A percentile compares a stretch with the other conserved stretches of the same genome.
These are phyloP conservation scores for Volucella inflata DNA, from an alignment of 2,888 invertebrate genomes.

Conservation along the genomic window DNA sequence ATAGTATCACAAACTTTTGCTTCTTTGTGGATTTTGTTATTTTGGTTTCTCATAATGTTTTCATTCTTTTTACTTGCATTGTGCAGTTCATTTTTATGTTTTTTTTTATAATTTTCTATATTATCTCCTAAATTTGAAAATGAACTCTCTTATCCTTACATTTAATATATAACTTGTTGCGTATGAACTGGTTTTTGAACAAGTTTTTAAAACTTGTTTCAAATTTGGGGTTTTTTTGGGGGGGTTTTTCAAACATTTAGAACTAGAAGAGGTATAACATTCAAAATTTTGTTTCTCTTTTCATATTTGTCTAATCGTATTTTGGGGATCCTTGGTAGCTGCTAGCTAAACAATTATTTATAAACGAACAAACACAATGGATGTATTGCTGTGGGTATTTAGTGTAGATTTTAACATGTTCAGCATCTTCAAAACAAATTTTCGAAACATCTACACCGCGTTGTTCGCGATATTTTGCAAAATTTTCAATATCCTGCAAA, in stretches of 20 bases:
- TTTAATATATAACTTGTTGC: conserved; percentile 39
- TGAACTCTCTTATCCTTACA: conserved; percentile 12
- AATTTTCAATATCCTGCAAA: conserved; percentile 87
- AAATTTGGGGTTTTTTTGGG: conserved; percentile 19
- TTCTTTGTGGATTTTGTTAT: conserved; percentile 16
- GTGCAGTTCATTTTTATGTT: conserved; percentile 27
- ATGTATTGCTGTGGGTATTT: conserved; percentile 87
- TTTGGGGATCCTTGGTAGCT: conserved; percentile 69
- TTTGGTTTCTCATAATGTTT: neutral
- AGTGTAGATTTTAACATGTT: conserved; percentile 90
- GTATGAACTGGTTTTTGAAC: neutral
- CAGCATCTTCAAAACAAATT: conserved; percentile 88
- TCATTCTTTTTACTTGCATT: conserved; percentile 30
- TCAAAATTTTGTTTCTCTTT: conserved; percentile 14
- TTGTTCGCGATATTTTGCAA: conserved; percentile 86
- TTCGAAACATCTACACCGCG: conserved; percentile 87
- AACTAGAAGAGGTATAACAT: conserved; percentile 62
- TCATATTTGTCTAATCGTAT: conserved; percentile 46
- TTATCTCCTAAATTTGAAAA: conserved; percentile 24
- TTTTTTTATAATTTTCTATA: conserved; percentile 18
- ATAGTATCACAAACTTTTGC: conserved; percentile 63
- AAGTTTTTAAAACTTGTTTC: conserved; percentile 1
- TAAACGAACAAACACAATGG: conserved; percentile 86
- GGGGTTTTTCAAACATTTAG: conserved; percentile 41
- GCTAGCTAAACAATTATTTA: conserved; percentile 85